Base-by-base conservation (phyloP, 2,113 vertebrate species). In the Barnardius zonarius region DNA sequence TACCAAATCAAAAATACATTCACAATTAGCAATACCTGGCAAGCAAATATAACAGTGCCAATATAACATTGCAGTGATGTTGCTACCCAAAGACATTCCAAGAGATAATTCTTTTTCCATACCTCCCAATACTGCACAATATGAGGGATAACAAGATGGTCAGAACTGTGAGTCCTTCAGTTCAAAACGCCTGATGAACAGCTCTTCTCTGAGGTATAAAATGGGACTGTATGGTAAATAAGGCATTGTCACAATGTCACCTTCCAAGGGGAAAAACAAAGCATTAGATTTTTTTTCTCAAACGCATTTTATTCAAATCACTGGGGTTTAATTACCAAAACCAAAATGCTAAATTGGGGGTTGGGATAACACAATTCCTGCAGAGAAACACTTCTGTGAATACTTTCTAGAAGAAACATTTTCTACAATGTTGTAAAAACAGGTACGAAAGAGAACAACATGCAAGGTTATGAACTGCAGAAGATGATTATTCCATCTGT, bases 301-400 rank as follows among this genome's bases (percentile, higher is more conserved):
- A 23, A 74, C 41, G 2, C 4, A 35, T 80, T 90, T 86, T 74
- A 73, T 88, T 73, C 6, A 83, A 88, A 83, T 66, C 51, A 33
- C 5, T 67, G 35, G 0, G 0, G n/a, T 57, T 81, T 70, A 49
- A 81, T 66, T 37, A 2, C 0, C 7, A 46, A 77, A 43, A 63
- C 30, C 73, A 39, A 31, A 31, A 31, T 43, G 5, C 57, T 66
- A 69, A 88, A 27, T 0, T 81, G 8, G 2, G 31, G 11, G 7
- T 83, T 57, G 18, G 35, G 11, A 39, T 61, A 91, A 12, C 8
- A 20, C 5, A 49, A 10, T 66, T 92, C 54, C 20, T 33, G 30
- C 6, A 11, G 10, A 90, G 6, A 39, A 70, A 9, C 23, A 35
- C 9, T 66, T 78, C 2, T 13, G 15, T 64, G 24, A 81, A 28